A percentile compares a stretch with the other conserved stretches of the same genome.
phyloP scores from a whole-genome alignment of 1,140 invertebrate genomes.

The Semibalanus balanoides region DNA sequence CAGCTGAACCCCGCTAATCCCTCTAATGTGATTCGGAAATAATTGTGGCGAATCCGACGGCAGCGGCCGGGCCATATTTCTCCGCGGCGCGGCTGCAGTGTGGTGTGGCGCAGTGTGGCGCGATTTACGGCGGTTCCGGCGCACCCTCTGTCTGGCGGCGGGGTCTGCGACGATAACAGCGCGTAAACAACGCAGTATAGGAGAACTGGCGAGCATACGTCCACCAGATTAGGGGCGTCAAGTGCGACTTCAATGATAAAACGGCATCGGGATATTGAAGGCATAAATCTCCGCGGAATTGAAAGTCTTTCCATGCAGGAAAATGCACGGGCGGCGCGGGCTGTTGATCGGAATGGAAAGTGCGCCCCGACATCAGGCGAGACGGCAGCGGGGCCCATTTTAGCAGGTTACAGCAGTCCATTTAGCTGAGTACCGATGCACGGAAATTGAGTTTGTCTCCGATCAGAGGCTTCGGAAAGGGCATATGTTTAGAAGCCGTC shows the following conservation, averaged over 20 bases:
- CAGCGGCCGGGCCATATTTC: neutral
- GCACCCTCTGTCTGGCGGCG: neutral
- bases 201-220: neutral
- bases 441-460: too few relatives aligned
- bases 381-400: too few relatives aligned
- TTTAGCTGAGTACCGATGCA: too few relatives aligned
- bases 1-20: neutral
- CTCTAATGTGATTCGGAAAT: constrained; percentile 2
- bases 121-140: neutral
- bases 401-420: too few relatives aligned
- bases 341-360: neutral
- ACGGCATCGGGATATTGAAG: neutral
- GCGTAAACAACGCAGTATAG: neutral
- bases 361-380: too few relatives aligned
- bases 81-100: neutral
- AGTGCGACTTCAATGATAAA: neutral
- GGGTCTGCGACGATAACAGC: neutral
- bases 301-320: neutral
- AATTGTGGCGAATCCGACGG: neutral
- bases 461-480: too few relatives aligned
- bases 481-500: too few relatives aligned
- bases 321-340: neutral
- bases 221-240: neutral
- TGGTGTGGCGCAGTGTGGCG: neutral
- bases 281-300: neutral